These are phyloP conservation scores for Virgularia gustaviana DNA, from an alignment of 92 coral and sea anemone genomes.

Conservation along the genomic window DNA sequence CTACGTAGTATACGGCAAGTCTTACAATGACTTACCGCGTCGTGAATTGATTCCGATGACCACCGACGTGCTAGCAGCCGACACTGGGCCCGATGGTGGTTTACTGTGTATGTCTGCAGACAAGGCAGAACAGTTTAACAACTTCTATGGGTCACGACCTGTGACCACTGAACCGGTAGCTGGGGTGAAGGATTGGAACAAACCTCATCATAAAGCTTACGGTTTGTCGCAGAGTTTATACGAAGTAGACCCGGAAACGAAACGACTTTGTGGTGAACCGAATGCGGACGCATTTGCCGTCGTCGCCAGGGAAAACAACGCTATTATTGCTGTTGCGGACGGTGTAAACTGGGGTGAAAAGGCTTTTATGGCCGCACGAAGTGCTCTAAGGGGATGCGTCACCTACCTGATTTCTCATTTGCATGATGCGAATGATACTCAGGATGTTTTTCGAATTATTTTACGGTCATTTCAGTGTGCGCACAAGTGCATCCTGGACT, in stretches of 20 bases:
- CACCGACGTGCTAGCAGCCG: slow-evolving; percentile 58
- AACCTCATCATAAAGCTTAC: slow-evolving; percentile 65
- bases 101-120: slow-evolving; percentile 49
- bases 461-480: slow-evolving; percentile 73
- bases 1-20: slow-evolving; percentile 61
- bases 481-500: slow-evolving; percentile 68
- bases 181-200: slow-evolving; percentile 68
- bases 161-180: slow-evolving; percentile 32
- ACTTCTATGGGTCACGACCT: slow-evolving; percentile 41
- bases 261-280: slow-evolving; percentile 73
- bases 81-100: slow-evolving; percentile 94
- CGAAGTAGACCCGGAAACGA: slow-evolving; percentile 73
- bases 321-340: slow-evolving; percentile 86
- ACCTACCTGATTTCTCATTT: slow-evolving; percentile 67
- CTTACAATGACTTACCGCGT: slow-evolving; percentile 58
- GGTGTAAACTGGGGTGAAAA: slow-evolving; percentile 98
- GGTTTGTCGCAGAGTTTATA: slow-evolving; percentile 83
- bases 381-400: slow-evolving; percentile 84
- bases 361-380: slow-evolving; percentile 93
- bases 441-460: slow-evolving; percentile 59
- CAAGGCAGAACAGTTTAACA: slow-evolving; percentile 17
- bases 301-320: slow-evolving; percentile 80
- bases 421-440: slow-evolving; percentile 66
- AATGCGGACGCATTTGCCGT: slow-evolving; percentile 92
- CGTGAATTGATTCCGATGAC: slow-evolving; percentile 57